A percentile compares a stretch with the other conserved stretches of the same genome.
Conservation (phyloP, 2,888 invertebrate species). For the Dioctria rufipes region DNA sequence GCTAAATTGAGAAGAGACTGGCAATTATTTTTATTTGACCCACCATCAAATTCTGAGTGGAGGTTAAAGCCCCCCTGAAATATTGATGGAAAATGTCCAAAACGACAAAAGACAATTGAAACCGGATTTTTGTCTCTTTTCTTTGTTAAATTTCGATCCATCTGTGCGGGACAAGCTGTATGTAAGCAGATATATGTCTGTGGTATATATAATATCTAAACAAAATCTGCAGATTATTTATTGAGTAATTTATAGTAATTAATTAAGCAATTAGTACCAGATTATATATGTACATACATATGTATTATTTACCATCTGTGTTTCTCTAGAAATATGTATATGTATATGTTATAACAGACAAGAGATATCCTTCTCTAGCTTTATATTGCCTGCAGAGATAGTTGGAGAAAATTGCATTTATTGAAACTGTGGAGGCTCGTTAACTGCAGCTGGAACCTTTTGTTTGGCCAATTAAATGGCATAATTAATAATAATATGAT, state of each 20-base stretch:
- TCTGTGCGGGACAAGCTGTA: neutral
- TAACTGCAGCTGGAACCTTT: conserved; percentile 30
- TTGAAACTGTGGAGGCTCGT: conserved; percentile 25
- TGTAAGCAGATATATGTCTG: too few species aligned
- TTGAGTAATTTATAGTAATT: conserved; percentile 18
- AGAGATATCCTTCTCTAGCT: neutral
- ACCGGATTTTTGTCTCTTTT: neutral
- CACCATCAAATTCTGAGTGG: neutral
- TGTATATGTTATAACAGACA: too few species aligned
- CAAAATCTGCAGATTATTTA: conserved; percentile 16
- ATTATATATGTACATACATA: conserved; percentile 15
- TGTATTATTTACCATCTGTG: too few species aligned
- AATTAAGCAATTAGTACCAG: neutral
- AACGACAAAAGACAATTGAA: neutral
- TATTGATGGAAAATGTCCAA: neutral
- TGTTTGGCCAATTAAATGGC: neutral
- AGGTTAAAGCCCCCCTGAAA: neutral
- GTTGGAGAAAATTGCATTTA: conserved; percentile 26
- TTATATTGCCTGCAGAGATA: too few species aligned
- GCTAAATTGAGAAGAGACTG: neutral
- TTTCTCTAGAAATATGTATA: too few species aligned
- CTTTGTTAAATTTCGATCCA: neutral
- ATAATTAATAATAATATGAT: neutral
- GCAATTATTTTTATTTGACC: too few species aligned
- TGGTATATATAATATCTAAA: neutral